phyloP scores from a whole-genome alignment of 2,113 vertebrate species.

The Triplophysa tibetana region DNA sequence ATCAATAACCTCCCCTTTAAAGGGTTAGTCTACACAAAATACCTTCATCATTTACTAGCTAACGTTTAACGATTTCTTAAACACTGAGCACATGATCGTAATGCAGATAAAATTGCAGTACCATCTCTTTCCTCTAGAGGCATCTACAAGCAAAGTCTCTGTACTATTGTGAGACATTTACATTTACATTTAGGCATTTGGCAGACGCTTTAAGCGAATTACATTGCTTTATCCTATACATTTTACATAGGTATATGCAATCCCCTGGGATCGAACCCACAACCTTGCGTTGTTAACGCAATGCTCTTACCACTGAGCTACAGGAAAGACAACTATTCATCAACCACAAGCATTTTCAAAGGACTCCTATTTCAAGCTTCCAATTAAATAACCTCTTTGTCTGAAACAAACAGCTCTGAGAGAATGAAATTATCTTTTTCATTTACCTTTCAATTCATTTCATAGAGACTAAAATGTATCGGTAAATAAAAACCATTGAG shows the following conservation, averaged over 20 bases:
- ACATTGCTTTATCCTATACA: too few relatives aligned
- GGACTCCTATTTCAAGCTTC: background rate
- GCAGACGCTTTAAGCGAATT: too few relatives aligned
- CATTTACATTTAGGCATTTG: too few relatives aligned
- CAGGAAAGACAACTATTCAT: background rate
- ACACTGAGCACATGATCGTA: background rate
- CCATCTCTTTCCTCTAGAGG: background rate
- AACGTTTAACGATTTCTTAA: background rate
- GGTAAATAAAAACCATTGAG: background rate
- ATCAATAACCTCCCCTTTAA: background rate
- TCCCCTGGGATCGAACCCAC: too few relatives aligned
- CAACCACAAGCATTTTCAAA: background rate
- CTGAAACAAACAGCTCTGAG: background rate
- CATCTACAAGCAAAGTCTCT: background rate
- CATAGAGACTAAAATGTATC: background rate
- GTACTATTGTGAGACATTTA: background rate
- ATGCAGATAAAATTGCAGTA: background rate
- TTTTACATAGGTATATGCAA: too few relatives aligned
- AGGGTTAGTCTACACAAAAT: background rate
- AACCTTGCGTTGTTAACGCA: too few relatives aligned
- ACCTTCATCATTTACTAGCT: too few relatives aligned
- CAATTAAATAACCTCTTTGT: background rate
- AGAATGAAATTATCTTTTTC: background rate
- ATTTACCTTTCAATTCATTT: background rate
- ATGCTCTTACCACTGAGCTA: too few relatives aligned